Base-by-base conservation (phyloP, 2,888 invertebrate species). In the Tethea ocularis region DNA sequence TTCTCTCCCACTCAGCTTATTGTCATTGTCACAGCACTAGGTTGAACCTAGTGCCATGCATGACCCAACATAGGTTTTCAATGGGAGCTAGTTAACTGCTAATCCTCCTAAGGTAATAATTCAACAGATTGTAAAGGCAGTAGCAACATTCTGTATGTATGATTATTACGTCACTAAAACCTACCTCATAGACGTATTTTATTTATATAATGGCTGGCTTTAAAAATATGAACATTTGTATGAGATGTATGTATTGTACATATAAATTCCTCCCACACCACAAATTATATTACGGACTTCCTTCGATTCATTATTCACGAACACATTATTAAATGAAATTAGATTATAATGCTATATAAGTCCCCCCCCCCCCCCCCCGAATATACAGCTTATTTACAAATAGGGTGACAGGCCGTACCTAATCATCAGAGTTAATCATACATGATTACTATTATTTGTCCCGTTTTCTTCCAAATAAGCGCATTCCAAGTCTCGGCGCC, bases 301-400 rank as follows among this genome's bases (percentile, higher is more conserved):
- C 72, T 77, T 69, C n/a, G 64, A 59, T 77, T 74, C 63, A n/a
- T n/a, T n/a, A n/a, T n/a, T n/a, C 75, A 69, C 61, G 58, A 53
- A 17, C 53, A 33, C 53, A 53, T 29, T 29, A 33, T 36, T 17
- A 53, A 29, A 29, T 10, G 29, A 10, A 29, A 29, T 29, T n/a
- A n/a, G n/a, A n/a, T n/a, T n/a, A n/a, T n/a, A n/a, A n/a, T n/a
- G n/a, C n/a, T n/a, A n/a, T n/a, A n/a, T n/a, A n/a, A n/a, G n/a
- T n/a, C n/a, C n/a, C n/a, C n/a, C n/a, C n/a, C n/a, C n/a, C n/a
- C n/a, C n/a, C n/a, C n/a, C n/a, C n/a, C n/a, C n/a, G n/a, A n/a
- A n/a, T n/a, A n/a, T n/a, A n/a, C n/a, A n/a, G n/a, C n/a, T n/a
- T n/a, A n/a, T n/a, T n/a, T n/a, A n/a, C n/a, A n/a, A n/a, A n/a